Conservation (phyloP, 2,113 vertebrate genomes). For the Prolemur simus region DNA sequence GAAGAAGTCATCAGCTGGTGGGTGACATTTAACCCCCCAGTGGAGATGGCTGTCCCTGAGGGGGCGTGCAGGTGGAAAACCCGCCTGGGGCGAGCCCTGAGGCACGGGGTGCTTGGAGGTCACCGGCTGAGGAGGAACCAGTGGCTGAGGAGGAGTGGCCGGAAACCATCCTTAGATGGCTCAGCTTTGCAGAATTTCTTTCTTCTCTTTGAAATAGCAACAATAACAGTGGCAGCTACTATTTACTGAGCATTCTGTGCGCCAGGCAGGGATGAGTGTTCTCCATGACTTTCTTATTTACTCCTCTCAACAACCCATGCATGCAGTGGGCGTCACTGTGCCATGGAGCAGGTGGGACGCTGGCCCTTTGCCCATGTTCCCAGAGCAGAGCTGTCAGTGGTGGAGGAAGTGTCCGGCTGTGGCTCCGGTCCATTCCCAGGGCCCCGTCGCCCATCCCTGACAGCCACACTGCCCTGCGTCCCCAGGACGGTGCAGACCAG, state of each 20-base stretch:
- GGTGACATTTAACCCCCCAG: not conserved
- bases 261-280: not conserved
- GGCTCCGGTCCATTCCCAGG: not conserved
- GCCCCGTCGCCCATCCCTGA: not conserved
- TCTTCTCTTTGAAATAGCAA: not conserved
- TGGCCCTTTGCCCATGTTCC: not conserved
- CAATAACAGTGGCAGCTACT: fast-evolving
- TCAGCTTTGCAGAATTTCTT: not conserved
- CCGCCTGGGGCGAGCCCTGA: not conserved
- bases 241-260: not conserved
- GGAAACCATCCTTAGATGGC: not conserved
- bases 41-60: no score
- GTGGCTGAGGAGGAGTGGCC: not conserved
- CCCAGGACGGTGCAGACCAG: not conserved
- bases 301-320: not conserved
- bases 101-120: not conserved
- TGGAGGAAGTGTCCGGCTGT: not conserved
- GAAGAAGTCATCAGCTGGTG: not conserved
- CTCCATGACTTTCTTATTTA: not conserved
- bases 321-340: not conserved
- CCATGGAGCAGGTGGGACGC: not conserved
- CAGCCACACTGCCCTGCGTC: not conserved
- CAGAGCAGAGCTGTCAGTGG: not conserved
- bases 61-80: not conserved
- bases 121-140: not conserved